Evolutionary conservation across 2,113 vertebrate species (phyloP).

Genomic region (Probosciger aterrimus): DNA sequence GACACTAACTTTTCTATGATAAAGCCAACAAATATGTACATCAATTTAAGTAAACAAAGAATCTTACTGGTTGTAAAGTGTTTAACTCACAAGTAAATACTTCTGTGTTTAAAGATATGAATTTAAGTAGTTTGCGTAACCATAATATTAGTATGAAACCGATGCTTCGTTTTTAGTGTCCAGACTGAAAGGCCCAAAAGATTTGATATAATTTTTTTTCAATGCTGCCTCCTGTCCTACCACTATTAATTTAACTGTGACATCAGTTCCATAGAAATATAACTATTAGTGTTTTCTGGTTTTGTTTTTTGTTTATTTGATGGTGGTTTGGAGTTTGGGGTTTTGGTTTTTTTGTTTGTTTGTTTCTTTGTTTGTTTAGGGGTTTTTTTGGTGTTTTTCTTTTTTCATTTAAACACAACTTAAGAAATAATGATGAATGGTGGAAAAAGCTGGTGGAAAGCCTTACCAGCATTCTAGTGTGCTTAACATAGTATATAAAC

Average conservation of each 20-base stretch:
- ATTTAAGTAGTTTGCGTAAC: not conserved
- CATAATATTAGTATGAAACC: not conserved
- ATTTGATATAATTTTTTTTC: not conserved
- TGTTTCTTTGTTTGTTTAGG: too few relatives aligned
- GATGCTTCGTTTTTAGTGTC: not conserved
- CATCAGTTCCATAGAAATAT: not conserved
- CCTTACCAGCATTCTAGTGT: not conserved
- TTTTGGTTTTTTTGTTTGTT: too few relatives aligned
- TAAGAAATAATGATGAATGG: not conserved
- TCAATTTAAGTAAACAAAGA: not conserved
- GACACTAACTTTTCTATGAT: too few relatives aligned
- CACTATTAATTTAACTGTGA: not conserved
- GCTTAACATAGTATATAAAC: not conserved
- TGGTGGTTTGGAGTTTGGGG: not conserved
- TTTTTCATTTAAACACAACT: not conserved
- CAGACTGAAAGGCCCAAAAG: not conserved
- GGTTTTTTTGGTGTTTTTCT: not conserved
- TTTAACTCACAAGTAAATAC: not conserved
- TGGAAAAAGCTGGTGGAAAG: not conserved
- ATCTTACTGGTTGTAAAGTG: not conserved
- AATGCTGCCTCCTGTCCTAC: not conserved
- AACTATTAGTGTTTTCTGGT: not conserved
- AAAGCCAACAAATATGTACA: not conserved
- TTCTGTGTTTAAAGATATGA: not conserved
- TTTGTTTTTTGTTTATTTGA: not conserved